These are phyloP conservation scores for Cabera pusaria DNA, from an alignment of 2,888 invertebrate species.

Conservation along the genomic window DNA sequence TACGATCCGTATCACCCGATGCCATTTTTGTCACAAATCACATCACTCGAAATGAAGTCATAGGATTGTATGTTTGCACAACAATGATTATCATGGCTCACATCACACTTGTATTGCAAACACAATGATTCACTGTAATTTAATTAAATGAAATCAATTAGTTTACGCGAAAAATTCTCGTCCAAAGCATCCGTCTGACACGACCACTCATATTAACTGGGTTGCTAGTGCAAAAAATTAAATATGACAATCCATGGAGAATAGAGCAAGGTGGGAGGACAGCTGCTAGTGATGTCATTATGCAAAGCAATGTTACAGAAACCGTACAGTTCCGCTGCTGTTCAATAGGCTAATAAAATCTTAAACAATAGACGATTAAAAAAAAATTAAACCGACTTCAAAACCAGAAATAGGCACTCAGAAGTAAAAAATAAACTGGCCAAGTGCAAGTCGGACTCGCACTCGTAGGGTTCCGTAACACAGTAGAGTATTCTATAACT, in stretches of 20 bases:
- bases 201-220: slow-evolving; percentile 73
- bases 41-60: slow-evolving; percentile 76
- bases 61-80: slow-evolving; percentile 58
- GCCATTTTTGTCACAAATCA: slow-evolving; percentile 86
- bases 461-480: no score
- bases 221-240: slow-evolving; percentile 50
- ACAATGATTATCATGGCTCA: slow-evolving; percentile 73
- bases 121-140: slow-evolving; percentile 78
- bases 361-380: no score
- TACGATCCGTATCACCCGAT: slow-evolving; percentile 92
- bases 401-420: no score
- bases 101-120: slow-evolving; percentile 70
- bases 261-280: slow-evolving; percentile 38
- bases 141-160: slow-evolving; percentile 80
- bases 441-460: no score
- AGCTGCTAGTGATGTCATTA: slow-evolving; percentile 6
- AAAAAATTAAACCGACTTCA: no score
- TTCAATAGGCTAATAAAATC: no score
- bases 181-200: slow-evolving; percentile 76
- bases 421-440: no score
- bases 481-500: no score
- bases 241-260: slow-evolving; percentile 30
- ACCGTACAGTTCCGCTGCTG: no score
- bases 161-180: slow-evolving; percentile 74
- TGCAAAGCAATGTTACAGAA: no score